Evolutionary conservation across 2,888 invertebrate genomes (phyloP).

Genomic region (Nomada hirtipes): DNA sequence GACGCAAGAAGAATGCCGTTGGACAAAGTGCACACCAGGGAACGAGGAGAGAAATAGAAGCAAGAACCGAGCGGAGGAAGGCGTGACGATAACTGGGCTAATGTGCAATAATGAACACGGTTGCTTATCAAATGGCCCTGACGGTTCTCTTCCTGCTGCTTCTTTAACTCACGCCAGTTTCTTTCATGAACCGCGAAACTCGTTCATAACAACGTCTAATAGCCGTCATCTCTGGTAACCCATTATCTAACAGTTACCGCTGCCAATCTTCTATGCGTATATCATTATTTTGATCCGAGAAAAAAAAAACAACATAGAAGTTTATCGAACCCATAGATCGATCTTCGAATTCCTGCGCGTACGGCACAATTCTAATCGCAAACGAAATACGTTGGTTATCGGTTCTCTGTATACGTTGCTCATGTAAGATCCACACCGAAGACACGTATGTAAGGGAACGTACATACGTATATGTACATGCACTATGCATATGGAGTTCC

Average conservation of each 20-base stretch:
- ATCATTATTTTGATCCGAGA: background rate
- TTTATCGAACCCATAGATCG: constrained; percentile 23
- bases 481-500: constrained; percentile 73
- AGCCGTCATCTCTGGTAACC: constrained; percentile 29
- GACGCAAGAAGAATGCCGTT: constrained; percentile 15
- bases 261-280: constrained; percentile 8
- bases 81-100: constrained; percentile 74
- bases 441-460: constrained; percentile 35
- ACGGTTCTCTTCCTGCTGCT: constrained; percentile 74
- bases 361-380: constrained; percentile 39
- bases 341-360: constrained; percentile 12
- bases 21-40: constrained; percentile 42
- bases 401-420: constrained; percentile 57
- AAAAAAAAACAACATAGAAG: constrained; percentile 14
- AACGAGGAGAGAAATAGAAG: constrained; percentile 56
- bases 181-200: constrained; percentile 70
- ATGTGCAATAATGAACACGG: constrained; percentile 74
- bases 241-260: constrained; percentile 51
- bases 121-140: constrained; percentile 76
- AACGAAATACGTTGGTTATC: constrained; percentile 68
- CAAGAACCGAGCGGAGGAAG: constrained; percentile 61
- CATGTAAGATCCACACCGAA: constrained; percentile 58
- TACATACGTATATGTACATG: constrained; percentile 61
- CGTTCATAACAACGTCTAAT: constrained; percentile 59
- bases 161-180: constrained; percentile 58